Evolutionary conservation across 30 jellyfish, hydroid and myxozoan species (phyloP), one percentile per base, ranked within the genome.

Genomic region (Hydra vulgaris): DNA sequence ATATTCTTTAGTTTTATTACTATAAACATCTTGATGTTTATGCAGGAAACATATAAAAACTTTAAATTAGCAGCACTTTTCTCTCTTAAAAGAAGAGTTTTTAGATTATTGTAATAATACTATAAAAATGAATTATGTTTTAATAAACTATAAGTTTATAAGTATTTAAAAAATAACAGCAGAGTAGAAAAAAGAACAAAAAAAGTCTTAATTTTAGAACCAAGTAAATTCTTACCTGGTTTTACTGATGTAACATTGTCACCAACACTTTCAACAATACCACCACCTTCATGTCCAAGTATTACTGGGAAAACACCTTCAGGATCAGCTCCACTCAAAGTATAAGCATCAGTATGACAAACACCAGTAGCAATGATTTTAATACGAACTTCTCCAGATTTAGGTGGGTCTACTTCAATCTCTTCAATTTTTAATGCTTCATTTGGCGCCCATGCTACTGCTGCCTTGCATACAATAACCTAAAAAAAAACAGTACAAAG

Each of bases 281-380:
- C 99, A 76, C 95, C 99, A 1, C 99, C 99, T 82, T 92, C 99
- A 72, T 92, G 99, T 21, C 99, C 99, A 23, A 92, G 85, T 73
- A 92, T 74, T 20, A 81, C 95, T 0, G 99, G 99, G 75, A 92
- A 92, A 24, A 78, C 94, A 23, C 99, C 99, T 56, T 92, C 99
- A 1, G 99, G 95, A 80, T 92, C 99, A 56, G 89, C 94, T 5
- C 99, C 99, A 78, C 92, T 73, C 27, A 92, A 66, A 0, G 96
- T 92, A 83, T 83, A 92, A 0, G 96, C 94, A 87, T 92, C 99
- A 8, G 99, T 92, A 69, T 92, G 99, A 53, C 99, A 92, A 7
- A 92, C 99, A 26, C 99, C 99, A 25, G 99, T 79, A 21, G 94
- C 84, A 7, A 92, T 79, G 15, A 87, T 69, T 76, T 92, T 92